phyloP scores from a whole-genome alignment of 2,113 vertebrate species.

The Ageneiosus marmoratus region DNA sequence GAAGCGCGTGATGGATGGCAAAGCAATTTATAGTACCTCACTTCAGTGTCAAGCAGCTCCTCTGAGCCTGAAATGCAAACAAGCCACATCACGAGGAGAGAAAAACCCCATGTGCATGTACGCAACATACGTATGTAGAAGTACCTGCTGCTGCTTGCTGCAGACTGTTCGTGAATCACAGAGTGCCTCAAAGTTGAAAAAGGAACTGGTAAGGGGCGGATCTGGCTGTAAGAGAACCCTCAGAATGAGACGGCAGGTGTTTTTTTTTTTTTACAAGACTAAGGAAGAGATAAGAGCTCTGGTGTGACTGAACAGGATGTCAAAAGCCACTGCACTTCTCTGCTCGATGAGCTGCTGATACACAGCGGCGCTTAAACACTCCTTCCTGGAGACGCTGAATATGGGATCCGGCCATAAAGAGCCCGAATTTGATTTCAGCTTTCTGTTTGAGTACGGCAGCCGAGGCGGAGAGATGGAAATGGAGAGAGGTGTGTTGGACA shows the following conservation, averaged over 20 bases:
- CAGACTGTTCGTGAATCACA: conserved; percentile 9
- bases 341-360: conserved; percentile 11
- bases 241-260: conserved; percentile 25
- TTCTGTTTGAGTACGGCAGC: conserved; percentile 84
- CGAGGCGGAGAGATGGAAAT: conserved; percentile 60
- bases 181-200: conserved; percentile 14
- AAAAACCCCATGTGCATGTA: conserved; percentile 13
- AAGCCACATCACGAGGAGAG: conserved; percentile 1
- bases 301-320: conserved; percentile 42
- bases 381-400: conserved; percentile 21
- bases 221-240: conserved; percentile 23
- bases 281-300: conserved; percentile 37
- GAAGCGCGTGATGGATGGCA: not conserved
- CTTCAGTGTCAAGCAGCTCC: conserved; percentile 5
- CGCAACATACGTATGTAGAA: not conserved
- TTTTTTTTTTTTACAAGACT: conserved; percentile 11
- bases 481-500: conserved; percentile 75
- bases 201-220: conserved; percentile 31
- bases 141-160: not conserved
- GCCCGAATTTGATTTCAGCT: conserved; percentile 86
- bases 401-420: conserved; percentile 82
- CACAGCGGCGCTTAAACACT: conserved; percentile 3
- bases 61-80: conserved; percentile 38
- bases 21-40: not conserved
- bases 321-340: conserved; percentile 21